Evolutionary conservation across 1,140 invertebrate genomes (phyloP), one percentile per base, ranked within the genome.

Genomic region (Ceratina calcarata): DNA sequence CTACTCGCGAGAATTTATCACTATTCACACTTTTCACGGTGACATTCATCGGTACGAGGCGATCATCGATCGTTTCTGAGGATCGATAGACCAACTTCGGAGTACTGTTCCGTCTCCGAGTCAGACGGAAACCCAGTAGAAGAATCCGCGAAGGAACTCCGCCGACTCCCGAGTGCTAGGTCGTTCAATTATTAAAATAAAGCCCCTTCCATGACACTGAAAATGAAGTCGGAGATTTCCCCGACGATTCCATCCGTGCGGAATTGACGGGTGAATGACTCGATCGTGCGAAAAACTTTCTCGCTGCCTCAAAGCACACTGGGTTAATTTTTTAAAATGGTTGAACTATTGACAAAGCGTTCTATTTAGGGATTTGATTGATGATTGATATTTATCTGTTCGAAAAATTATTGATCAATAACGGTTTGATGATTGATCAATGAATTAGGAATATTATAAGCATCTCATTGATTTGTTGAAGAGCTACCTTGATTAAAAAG

Each of bases 131-230:
- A 61, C 55, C 68, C 60, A 68, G 53, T 61, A 70, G 8, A 66
- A 10, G 27, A 32, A 32, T 32, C 27, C 51, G 58, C 58, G 32
- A 12, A 51, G 69, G 37, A 79, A 84, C 68, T 75, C 7, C 45
- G 65, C 57, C 45, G 45, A 15, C 7, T 12, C n/a, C 53, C 53
- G 72, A 71, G 58, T 61, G 84, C 78, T 53, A 76, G 79, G 77
- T 85, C 51, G 77, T 70, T 86, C 82, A 79, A 85, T 86, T 87
- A 87, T 87, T 86, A 86, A 86, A 86, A 86, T 86, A 85, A 82
- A 82, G 75, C 78, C 64, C 64, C 67, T 24, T 22, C 64, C 66
- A 58, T 55, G 58, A 71, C 77, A 55, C 55, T 51, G 75, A 58
- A 13, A 51, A 65, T 24, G 65, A 27, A 60, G 20, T 45, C 45